A percentile compares a stretch with the other conserved stretches of the same genome.
phyloP scores from a whole-genome alignment of 2,113 vertebrate species.

The Narcine bancroftii region DNA sequence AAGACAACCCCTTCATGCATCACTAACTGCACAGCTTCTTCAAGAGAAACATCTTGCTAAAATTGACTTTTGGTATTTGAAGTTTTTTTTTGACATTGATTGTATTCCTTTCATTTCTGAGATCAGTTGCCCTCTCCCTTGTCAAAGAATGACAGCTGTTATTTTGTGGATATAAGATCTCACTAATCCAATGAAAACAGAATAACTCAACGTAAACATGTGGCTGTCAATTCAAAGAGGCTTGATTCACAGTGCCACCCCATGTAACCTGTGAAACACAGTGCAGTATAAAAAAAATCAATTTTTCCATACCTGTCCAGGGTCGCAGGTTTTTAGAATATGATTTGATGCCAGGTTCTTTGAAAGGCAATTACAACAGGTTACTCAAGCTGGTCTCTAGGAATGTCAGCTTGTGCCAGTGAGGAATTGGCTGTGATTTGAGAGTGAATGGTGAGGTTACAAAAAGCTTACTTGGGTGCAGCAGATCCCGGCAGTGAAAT shows the following conservation, averaged over 20 bases:
- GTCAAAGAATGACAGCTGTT: constrained; percentile 11
- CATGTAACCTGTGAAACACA: neutral
- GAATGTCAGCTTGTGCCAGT: neutral
- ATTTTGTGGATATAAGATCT: neutral
- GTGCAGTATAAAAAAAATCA: neutral
- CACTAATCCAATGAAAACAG: constrained; percentile 33
- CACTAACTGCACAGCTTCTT: neutral
- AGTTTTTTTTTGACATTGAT: constrained; percentile 19
- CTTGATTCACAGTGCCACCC: neutral
- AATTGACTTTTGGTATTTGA: neutral
- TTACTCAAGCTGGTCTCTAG: neutral
- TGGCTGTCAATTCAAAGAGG: constrained; percentile 21
- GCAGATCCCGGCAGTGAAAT: neutral
- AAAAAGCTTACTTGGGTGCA: neutral
- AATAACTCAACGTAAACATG: constrained; percentile 8
- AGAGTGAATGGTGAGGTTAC: neutral
- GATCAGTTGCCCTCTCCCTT: neutral
- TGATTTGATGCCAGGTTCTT: neutral
- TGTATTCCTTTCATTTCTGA: neutral
- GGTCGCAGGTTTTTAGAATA: neutral
- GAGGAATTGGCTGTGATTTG: neutral
- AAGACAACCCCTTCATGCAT: neutral
- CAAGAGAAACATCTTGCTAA: neutral
- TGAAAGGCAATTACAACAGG: neutral
- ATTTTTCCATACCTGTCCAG: neutral